A percentile compares a stretch with the other conserved stretches of the same genome.
phyloP scores from a whole-genome alignment of 1,140 invertebrate species.

The Spodoptera frugiperda region DNA sequence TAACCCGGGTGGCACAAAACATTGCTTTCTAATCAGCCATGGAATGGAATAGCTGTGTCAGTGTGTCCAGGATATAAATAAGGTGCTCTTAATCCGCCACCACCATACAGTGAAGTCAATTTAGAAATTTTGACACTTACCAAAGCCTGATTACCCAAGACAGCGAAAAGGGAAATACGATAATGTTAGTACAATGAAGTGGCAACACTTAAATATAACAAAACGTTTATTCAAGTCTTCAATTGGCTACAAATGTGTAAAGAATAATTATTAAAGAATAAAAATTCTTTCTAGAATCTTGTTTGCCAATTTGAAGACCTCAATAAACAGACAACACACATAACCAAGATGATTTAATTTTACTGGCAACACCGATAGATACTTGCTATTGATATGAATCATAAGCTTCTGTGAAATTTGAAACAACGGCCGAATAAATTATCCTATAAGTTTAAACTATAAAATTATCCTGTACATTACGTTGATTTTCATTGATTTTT shows the following conservation, averaged over 20 bases:
- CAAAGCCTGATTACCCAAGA: constrained; percentile 87
- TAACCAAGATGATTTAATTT: constrained; percentile 25
- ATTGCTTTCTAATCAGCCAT: neutral
- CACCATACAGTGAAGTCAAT: constrained; percentile 23
- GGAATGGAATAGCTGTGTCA: neutral
- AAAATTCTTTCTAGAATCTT: neutral
- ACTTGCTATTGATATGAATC: no score
- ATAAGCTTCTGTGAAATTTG: no score
- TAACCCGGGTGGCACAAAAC: no score
- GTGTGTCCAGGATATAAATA: neutral
- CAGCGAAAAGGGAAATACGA: constrained; percentile 77
- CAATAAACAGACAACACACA: constrained; percentile 26
- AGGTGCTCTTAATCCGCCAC: constrained; percentile 17
- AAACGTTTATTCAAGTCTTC: constrained; percentile 6
- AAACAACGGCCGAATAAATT: no score
- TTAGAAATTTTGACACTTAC: constrained; percentile 83
- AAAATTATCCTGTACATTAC: no score
- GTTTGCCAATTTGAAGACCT: neutral
- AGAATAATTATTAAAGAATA: neutral
- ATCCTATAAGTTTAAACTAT: no score
- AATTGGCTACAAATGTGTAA: neutral
- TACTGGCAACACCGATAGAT: constrained; percentile 20
- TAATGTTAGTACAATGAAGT: constrained; percentile 50
- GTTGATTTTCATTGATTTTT: no score
- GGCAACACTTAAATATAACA: constrained; percentile 4